These are phyloP conservation scores for Empidonax alnorum DNA, from an alignment of 2,113 vertebrate genomes.

Conservation along the genomic window DNA sequence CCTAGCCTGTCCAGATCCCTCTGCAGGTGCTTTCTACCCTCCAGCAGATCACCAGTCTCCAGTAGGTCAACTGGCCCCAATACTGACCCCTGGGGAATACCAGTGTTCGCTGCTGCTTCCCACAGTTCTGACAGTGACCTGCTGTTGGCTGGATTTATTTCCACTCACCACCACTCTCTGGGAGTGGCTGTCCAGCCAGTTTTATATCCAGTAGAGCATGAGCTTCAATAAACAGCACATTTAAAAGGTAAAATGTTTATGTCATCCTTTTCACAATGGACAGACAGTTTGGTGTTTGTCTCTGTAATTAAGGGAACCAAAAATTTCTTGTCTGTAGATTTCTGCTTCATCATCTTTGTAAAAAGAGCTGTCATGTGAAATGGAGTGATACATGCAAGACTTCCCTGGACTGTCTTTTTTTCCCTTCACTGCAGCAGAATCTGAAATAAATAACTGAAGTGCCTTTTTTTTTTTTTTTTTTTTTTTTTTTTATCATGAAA, in stretches of 20 bases:
- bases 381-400: neutral
- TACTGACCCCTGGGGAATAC: neutral
- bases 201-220: neutral
- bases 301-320: neutral
- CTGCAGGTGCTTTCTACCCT: neutral
- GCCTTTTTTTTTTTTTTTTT: neutral
- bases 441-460: neutral
- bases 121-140: neutral
- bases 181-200: too few relatives aligned
- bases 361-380: neutral
- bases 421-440: neutral
- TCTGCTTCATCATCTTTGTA: neutral
- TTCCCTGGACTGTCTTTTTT: neutral
- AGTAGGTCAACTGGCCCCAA: neutral
- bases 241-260: neutral
- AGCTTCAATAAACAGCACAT: neutral
- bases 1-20: neutral
- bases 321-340: neutral
- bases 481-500: neutral
- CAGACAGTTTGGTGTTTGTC: neutral
- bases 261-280: neutral
- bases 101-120: too few relatives aligned
- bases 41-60: neutral
- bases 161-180: neutral
- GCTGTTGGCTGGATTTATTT: neutral